Percentiles rank a stretch among this genome's conserved stretches.
Conservation (phyloP, 2,888 invertebrate genomes). For the Ormyrus thymus region DNA sequence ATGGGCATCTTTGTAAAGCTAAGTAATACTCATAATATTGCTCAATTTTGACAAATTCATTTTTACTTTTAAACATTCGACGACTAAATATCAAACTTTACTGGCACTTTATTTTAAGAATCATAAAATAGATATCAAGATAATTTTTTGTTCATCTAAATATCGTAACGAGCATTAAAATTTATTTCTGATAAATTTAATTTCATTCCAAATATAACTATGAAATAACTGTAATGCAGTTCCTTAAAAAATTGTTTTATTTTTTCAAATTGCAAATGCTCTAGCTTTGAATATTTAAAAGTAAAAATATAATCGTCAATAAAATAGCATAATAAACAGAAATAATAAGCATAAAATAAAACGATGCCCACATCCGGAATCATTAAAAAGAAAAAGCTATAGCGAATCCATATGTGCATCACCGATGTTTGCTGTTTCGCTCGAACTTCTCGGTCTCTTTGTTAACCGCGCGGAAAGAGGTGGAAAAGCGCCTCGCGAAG, state of each 20-base stretch:
- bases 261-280: not conserved
- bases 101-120: no score
- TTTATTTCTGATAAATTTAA: no score
- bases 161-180: no score
- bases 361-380: conserved; percentile 28
- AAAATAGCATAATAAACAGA: conserved; percentile 28
- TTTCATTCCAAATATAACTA: no score
- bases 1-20: conserved; percentile 32
- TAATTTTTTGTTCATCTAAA: no score
- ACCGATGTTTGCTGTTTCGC: conserved; percentile 43
- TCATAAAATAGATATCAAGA: no score
- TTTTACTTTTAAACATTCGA: conserved; percentile 18
- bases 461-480: not conserved
- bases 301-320: conserved; percentile 42
- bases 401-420: conserved; percentile 31
- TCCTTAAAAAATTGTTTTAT: not conserved
- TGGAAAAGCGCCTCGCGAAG: not conserved
- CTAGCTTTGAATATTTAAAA: not conserved
- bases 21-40: conserved; percentile 1
- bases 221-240: no score
- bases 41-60: conserved; percentile 23
- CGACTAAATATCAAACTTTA: no score
- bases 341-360: conserved; percentile 6
- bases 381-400: conserved; percentile 15
- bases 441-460: conserved; percentile 41